These are phyloP conservation scores for Chorisops tibialis DNA, from an alignment of 2,888 invertebrate species.

Conservation along the genomic window DNA sequence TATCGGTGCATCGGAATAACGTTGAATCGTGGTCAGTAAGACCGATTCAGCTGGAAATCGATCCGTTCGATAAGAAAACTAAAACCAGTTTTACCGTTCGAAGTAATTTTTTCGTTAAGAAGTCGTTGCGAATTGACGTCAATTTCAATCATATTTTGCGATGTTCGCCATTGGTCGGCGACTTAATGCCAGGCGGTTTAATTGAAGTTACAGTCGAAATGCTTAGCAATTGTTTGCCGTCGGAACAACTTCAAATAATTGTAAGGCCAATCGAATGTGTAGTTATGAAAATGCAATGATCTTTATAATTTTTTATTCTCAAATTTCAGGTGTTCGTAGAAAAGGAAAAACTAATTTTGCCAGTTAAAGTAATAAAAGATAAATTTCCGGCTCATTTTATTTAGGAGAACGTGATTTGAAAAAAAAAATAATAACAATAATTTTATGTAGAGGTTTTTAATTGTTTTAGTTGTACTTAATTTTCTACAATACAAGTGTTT, in stretches of 20 bases:
- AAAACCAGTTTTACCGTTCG: conserved; percentile 36
- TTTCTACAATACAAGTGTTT: no score
- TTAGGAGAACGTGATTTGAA: no score
- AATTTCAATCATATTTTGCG: conserved; percentile 41
- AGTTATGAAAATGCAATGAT: conserved; percentile 2
- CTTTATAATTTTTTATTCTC: no score
- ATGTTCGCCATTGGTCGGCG: conserved; percentile 39
- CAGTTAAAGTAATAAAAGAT: conserved; percentile 39
- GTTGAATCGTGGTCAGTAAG: conserved; percentile 42
- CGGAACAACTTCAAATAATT: conserved; percentile 38
- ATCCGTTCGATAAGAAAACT: conserved; percentile 31
- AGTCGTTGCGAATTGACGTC: conserved; percentile 44
- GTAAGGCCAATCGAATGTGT: conserved; percentile 33
- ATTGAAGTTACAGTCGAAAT: conserved; percentile 20
- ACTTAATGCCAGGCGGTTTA: conserved; percentile 29
- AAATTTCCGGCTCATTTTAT: conserved; percentile 10
- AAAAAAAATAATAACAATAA: no score
- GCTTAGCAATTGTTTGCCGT: conserved; percentile 21
- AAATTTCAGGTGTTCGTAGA: conserved; percentile 40
- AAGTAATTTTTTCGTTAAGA: conserved; percentile 41
- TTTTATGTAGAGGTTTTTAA: no score
- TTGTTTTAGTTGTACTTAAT: no score
- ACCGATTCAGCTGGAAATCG: conserved; percentile 40
- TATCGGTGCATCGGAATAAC: conserved; percentile 31
- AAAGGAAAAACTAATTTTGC: conserved; percentile 46